Evolutionary conservation across 2,888 invertebrate species (phyloP).

Genomic region (Lepidocyrtoides sp.): DNA sequence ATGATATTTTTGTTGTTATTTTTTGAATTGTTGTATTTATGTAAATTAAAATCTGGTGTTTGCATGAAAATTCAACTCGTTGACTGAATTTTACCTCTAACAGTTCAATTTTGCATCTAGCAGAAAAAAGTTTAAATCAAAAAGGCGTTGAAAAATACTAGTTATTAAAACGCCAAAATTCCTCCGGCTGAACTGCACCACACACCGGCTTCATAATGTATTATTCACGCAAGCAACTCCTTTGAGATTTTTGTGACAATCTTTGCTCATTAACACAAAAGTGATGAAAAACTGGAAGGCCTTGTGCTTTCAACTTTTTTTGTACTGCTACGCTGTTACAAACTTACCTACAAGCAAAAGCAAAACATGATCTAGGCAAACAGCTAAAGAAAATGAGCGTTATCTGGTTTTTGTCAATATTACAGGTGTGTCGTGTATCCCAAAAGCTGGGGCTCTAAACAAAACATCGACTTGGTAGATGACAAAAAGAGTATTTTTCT

Average conservation of each 20-base stretch:
- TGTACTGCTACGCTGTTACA: not conserved
- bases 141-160: too few species aligned
- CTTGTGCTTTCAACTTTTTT: slow-evolving; percentile 22
- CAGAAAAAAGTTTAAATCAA: too few species aligned
- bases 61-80: too few species aligned
- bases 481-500: not conserved
- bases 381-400: too few species aligned
- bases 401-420: not conserved
- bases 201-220: not conserved
- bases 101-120: too few species aligned
- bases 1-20: too few species aligned
- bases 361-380: too few species aligned
- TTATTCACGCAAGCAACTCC: not conserved
- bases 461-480: not conserved
- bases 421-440: not conserved
- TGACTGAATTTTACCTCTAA: too few species aligned
- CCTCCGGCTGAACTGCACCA: too few species aligned
- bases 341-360: not conserved
- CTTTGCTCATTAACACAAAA: not conserved
- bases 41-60: too few species aligned
- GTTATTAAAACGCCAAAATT: too few species aligned
- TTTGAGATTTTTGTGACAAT: not conserved
- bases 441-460: not conserved
- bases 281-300: slow-evolving; percentile 39
- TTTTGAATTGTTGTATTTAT: too few species aligned